Base-by-base conservation (phyloP, 2,113 vertebrate species). In the Varanus komodoensis region DNA sequence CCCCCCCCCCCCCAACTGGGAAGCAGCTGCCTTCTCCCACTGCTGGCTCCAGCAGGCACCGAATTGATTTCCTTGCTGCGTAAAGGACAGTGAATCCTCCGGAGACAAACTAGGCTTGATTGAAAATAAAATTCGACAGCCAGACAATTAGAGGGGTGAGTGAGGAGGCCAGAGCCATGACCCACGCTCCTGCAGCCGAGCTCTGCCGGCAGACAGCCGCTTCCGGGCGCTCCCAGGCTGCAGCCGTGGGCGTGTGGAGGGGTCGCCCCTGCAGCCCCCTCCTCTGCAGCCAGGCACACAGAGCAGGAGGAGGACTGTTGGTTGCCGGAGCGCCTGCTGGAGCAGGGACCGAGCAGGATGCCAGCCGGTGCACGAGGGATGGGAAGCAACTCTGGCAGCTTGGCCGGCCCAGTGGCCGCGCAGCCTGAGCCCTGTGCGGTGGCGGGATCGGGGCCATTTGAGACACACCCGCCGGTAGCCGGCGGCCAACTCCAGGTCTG, bases 111-210 rank as follows among this genome's bases (percentile, higher is more conserved):
- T 0, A 0, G 73, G 86, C 87, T 78, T 77, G 84, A 77, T 83
- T 77, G 91, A 38, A 79, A 84, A 91, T 48, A 83, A 64, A 11
- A n/a, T 61, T 91, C 38, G 82, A 69, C 67, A 86, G 87, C 61
- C 89, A 44, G 90, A 61, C 89, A 84, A n/a, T 57, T 57, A 67
- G 75, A 52, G 83, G 29, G 7, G 0, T 27, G 75, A 87, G 78
- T 9, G 15, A 8, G 52, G 57, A 19, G 87, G 77, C 86, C 0
- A 91, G 79, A 88, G 89, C 52, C 61, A 4, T 87, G 73, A n/a
- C 73, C 32, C 5, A 14, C 15, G n/a, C n/a, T 32, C 27, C n/a
- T 12, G 71, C 84, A 68, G 0, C 0, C 9, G 80, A 23, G 86
- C 52, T 14, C 83, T 7, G 32, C 84, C 74, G 88, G 57, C 57